A percentile compares a stretch with the other conserved stretches of the same genome.
Conservation (phyloP, 2,113 vertebrate species). For the Sinocyclocheilus anophthalmus region DNA sequence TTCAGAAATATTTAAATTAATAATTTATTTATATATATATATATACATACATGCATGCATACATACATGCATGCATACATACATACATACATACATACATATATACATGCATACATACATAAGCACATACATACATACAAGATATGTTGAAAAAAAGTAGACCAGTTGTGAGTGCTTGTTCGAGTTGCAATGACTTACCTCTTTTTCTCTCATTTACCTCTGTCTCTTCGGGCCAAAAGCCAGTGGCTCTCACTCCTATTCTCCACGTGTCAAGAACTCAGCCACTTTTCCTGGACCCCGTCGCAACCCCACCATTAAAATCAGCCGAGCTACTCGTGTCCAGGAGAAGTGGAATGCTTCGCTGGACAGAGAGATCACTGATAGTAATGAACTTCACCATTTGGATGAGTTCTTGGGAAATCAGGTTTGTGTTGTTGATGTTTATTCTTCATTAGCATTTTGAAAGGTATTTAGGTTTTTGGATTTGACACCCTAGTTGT, state of each 20-base stretch:
- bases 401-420: constrained; percentile 94
- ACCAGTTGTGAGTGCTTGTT: neutral
- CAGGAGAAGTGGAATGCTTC: constrained; percentile 80
- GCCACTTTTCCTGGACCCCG: constrained; percentile 58
- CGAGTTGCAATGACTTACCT: neutral
- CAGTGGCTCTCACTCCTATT: constrained; percentile 55
- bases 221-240: constrained; percentile 51
- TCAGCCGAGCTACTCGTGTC: constrained; percentile 84
- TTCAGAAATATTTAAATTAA: too few species aligned
- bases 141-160: neutral
- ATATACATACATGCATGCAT: too few species aligned
- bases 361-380: constrained; percentile 82
- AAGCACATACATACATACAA: too few species aligned
- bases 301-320: constrained; percentile 79
- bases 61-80: too few species aligned
- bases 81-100: too few species aligned
- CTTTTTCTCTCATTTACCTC: neutral
- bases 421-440: constrained; percentile 76
- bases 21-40: too few species aligned
- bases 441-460: neutral
- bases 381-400: constrained; percentile 86
- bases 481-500: too few species aligned
- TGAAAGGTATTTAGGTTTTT: neutral
- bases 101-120: too few species aligned
- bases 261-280: constrained; percentile 52